phyloP scores from a whole-genome alignment of 1,140 invertebrate species.

The Littorina saxatilis region DNA sequence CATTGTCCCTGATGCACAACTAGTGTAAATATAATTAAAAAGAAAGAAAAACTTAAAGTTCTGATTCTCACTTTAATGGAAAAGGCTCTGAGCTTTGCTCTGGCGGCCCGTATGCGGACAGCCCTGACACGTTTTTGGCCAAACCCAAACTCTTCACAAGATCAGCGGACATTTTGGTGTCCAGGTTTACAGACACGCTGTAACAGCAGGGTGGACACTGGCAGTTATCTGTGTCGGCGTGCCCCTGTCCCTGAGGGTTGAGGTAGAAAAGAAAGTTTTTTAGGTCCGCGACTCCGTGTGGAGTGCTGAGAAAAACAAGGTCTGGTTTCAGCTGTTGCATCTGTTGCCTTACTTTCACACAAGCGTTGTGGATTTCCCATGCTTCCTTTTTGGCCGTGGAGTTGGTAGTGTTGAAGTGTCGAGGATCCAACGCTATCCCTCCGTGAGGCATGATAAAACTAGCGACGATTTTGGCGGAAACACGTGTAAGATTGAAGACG shows the following conservation, averaged over 20 bases:
- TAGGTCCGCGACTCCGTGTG: slow-evolving; percentile 57
- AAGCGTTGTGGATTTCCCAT: slow-evolving; percentile 50
- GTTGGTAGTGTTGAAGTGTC: slow-evolving; percentile 57
- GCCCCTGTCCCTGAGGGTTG: slow-evolving; percentile 48
- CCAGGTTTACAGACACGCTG: slow-evolving; percentile 41
- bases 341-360: slow-evolving; percentile 39
- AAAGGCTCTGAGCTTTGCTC: slow-evolving; percentile 50
- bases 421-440: slow-evolving; percentile 55
- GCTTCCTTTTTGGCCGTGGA: slow-evolving; percentile 49
- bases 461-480: slow-evolving; percentile 34
- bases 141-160: slow-evolving; percentile 32
- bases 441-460: slow-evolving; percentile 57
- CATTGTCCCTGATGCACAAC: no score
- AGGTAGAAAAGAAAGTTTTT: slow-evolving; percentile 56
- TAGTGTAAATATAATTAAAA: no score
- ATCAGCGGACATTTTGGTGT: slow-evolving; percentile 34
- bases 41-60: no score
- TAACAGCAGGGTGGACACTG: slow-evolving; percentile 58
- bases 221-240: slow-evolving; percentile 59
- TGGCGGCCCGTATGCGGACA: slow-evolving; percentile 55
- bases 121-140: slow-evolving; percentile 49
- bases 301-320: slow-evolving; percentile 55
- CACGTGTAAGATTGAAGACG: neutral
- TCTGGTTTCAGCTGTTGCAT: slow-evolving; percentile 48
- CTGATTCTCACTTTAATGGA: slow-evolving; percentile 54